phyloP scores from a whole-genome alignment of 2,113 vertebrate species.

The Leptodactylus fuscus region DNA sequence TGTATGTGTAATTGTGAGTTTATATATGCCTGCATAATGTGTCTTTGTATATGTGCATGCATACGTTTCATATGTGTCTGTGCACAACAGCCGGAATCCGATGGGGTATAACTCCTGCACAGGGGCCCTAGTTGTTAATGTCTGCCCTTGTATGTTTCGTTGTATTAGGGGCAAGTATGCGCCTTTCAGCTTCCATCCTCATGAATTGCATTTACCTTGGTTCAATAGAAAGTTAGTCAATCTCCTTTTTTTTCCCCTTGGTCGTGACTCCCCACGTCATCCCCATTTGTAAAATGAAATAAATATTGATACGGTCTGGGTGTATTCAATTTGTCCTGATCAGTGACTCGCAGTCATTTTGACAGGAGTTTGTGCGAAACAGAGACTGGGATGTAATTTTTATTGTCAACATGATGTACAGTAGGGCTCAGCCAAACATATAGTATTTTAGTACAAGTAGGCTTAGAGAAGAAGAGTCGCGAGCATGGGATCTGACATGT shows the following conservation, averaged over 20 bases:
- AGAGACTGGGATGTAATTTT: constrained; percentile 82
- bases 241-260: not conserved
- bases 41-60: too few relatives aligned
- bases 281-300: constrained; percentile 76
- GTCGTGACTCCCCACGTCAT: constrained; percentile 28
- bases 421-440: not conserved
- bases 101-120: too few relatives aligned
- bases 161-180: not conserved
- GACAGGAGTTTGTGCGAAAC: constrained; percentile 81
- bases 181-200: not conserved
- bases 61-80: not conserved
- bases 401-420: constrained; percentile 84
- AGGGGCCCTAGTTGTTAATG: too few relatives aligned
- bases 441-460: not conserved
- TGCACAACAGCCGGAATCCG: too few relatives aligned
- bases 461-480: not conserved
- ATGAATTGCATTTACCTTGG: not conserved
- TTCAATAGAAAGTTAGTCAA: constrained; percentile 4
- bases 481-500: too few relatives aligned
- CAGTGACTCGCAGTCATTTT: constrained; percentile 81
- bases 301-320: constrained; percentile 82
- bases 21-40: too few relatives aligned
- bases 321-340: constrained; percentile 86
- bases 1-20: too few relatives aligned
- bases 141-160: not conserved